phyloP scores from a whole-genome alignment of 2,797 vertebrate genomes.

The Sebastes reedi region DNA sequence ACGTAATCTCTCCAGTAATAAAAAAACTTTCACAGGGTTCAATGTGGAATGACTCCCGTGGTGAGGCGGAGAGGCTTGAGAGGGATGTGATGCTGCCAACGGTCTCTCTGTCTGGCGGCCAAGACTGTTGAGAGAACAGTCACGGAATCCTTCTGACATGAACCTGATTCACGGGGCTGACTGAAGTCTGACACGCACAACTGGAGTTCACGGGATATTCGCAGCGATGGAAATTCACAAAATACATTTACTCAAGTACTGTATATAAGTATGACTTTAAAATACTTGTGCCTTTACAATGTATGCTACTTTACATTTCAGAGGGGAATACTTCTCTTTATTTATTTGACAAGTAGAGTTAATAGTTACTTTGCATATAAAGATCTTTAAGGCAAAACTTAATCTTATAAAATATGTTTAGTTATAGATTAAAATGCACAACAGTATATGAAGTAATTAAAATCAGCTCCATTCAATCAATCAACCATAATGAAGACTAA shows the following conservation, averaged over 20 bases:
- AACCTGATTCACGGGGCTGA: conserved; percentile 77
- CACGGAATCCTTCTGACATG: conserved; percentile 73
- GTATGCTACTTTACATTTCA: background rate
- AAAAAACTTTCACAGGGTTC: conserved; percentile 50
- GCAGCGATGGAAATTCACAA: conserved; percentile 70
- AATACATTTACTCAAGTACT: background rate
- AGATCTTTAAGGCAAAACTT: background rate
- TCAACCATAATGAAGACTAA: background rate
- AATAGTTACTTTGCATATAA: background rate
- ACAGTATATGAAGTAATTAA: background rate
- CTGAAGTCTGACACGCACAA: conserved; percentile 78
- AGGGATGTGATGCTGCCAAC: conserved; percentile 71
- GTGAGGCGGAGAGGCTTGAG: conserved; percentile 72
- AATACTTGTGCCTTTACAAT: conserved; percentile 68
- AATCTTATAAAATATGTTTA: background rate
- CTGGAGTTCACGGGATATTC: conserved; percentile 77
- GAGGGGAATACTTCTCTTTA: background rate
- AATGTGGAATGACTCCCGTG: conserved; percentile 67
- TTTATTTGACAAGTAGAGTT: background rate
- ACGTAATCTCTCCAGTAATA: conserved; percentile 40
- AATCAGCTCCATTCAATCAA: background rate
- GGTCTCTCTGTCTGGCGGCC: conserved; percentile 72
- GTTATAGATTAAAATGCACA: background rate
- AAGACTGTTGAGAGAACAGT: conserved; percentile 70
- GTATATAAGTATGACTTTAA: background rate